Evolutionary conservation across 1,140 invertebrate species (phyloP), one percentile per base, ranked within the genome.

Genomic region (Harlomillsia oculata): DNA sequence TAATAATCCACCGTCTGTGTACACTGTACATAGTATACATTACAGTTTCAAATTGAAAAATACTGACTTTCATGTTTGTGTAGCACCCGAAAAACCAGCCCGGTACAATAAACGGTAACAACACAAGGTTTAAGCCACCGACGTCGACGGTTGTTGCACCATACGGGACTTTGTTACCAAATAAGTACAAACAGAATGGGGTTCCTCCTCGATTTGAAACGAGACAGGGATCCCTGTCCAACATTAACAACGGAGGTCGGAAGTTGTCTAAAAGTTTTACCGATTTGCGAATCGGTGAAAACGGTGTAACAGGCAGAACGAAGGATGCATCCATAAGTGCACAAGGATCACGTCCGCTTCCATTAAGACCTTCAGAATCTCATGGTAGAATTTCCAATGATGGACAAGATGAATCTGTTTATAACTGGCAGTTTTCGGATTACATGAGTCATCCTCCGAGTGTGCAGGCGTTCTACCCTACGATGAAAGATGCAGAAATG

Each of bases 371-470:
- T 16, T 23, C n/a, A n/a, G n/a, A n/a, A n/a, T n/a, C n/a, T n/a
- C n/a, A n/a, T n/a, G n/a, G n/a, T n/a, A n/a, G n/a, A n/a, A n/a
- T n/a, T n/a, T n/a, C n/a, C n/a, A n/a, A n/a, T n/a, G n/a, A n/a
- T n/a, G n/a, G n/a, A n/a, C n/a, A 57, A 25, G 49, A 62, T 11
- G 64, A 65, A 41, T 62, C 64, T 2, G 60, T 65, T 1, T 65
- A 65, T 43, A 65, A 65, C 45, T 65, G 64, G 64, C 37, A 51
- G 13, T 62, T 62, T 46, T 54, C 32, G 49, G 60, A 58, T 16
- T 5, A 1, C 6, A 28, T 37, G 13, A 23, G 21, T 9, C 36
- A 51, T 25, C 34, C 46, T 14, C n/a, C n/a, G n/a, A n/a, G n/a
- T n/a, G n/a, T n/a, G n/a, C n/a, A n/a, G n/a, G n/a, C n/a, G n/a